Base-by-base conservation (phyloP, 1,140 invertebrate species). In the Ooceraea biroi region DNA sequence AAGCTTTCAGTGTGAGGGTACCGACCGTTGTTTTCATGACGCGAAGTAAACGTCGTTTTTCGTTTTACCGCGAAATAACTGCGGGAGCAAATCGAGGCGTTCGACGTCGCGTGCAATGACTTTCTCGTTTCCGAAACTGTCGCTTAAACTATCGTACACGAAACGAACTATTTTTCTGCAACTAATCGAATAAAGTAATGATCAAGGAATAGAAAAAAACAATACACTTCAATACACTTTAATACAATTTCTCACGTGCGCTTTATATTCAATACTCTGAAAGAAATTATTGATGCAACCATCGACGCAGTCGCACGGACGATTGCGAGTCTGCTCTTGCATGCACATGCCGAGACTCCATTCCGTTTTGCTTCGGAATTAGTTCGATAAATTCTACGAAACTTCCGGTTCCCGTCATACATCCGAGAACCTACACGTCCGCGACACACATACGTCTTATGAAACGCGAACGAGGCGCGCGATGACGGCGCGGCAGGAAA, bases 381-480 rank as follows among this genome's bases (percentile, higher is more conserved):
- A 78, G 50, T 69, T 69, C 65, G 76, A 78, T 78, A 78, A 78
- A 69, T 78, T 57, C 41, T 19, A 57, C 17, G 63, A 30, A 69
- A 78, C 46, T 78, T 78, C 19, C 60, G 27, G 48, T 44, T 57
- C 50, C 48, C 25, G 76, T 78, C 50, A 50, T 30, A 68, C 76
- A 57, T 69, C 68, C n/a, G 36, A 36, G 36, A 12, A 30, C 22
- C 30, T 41, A 30, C 19, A 57, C 50, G 55, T 44, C 63, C 76
- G 63, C 48, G 36, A 25, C 50, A 30, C 50, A 78, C 50, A 57
- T 57, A 69, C 63, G 63, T 57, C 48, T 78, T 69, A 44, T n/a
- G 68, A 41, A 73, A 57, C 55, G 48, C 44, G 48, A 68, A 66
- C 25, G 50, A 72, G n/a, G 50, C 58, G 78, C 55, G 66, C 36